Base-by-base conservation (phyloP, 2,888 invertebrate genomes). In the Kryphioiulus occultus region DNA sequence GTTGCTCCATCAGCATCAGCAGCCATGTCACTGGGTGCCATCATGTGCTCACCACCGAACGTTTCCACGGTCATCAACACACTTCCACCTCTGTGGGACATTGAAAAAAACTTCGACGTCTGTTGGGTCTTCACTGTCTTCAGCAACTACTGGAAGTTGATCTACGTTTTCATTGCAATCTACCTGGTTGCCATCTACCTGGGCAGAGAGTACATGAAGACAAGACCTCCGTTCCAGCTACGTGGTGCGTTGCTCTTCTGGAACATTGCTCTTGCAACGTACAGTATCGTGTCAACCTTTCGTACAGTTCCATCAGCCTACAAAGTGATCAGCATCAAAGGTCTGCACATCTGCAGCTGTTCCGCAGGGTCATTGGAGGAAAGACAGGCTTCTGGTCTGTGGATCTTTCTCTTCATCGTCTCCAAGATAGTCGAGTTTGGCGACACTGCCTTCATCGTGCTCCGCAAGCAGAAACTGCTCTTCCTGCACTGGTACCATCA, bases 151-250 rank as follows among this genome's bases (percentile, higher is more conserved):
- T 99, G 99, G 99, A 97, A 96, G 88, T 95, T 96, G 91, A 96
- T 96, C 88, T 97, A 97, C 91, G 96, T 95, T 92, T 96, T 95
- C 92, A 94, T 96, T 89, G 96, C 96, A 89, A 93, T 96, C 90
- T 99, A 99, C 92, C 96, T 99, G 95, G 94, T 97, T 89, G 94
- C 98, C 89, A 97, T 99, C 91, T 99, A 98, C 92, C 96, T 96
- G 89, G 98, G 98, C 85, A 97, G 98, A 92, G 95, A 96, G 91
- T 96, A 96, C 91, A 99, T 99, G 99, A 95, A 96, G 92, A 95
- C 95, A 91, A 94, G 99, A 90, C 96, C 96, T 89, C 95, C 96
- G 93, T 99, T 96, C 92, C 96, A 98, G 91, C 93, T 99, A 86
- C 94, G 97, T 89, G 95, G 96, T 32, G 95, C 96, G n/a, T n/a